These are phyloP conservation scores for Hyles lineata DNA, from an alignment of 2,888 invertebrate genomes.

Conservation along the genomic window DNA sequence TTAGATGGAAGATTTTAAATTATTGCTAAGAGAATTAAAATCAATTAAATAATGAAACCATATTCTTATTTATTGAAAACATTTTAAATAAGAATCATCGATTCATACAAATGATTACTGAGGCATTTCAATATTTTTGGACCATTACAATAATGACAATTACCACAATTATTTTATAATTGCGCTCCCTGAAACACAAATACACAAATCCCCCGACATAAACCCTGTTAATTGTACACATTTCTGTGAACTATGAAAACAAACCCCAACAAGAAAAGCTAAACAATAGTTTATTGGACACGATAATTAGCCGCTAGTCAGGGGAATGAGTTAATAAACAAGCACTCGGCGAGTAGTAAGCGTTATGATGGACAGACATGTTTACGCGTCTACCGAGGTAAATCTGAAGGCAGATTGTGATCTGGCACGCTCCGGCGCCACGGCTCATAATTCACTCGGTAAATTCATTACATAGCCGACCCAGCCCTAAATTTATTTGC, in stretches of 20 bases:
- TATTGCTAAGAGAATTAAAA: too few species aligned
- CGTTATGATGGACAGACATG: conserved; percentile 68
- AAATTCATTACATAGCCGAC: conserved; percentile 79
- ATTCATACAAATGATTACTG: background rate
- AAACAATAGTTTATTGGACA: conserved; percentile 42
- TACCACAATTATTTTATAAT: background rate
- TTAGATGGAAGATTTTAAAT: too few species aligned
- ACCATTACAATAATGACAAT: background rate
- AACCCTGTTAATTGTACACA: background rate
- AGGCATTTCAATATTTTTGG: background rate
- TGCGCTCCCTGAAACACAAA: background rate
- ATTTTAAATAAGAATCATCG: background rate
- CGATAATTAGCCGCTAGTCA: conserved; percentile 39
- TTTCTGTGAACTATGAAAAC: background rate
- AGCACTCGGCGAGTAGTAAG: conserved; percentile 55
- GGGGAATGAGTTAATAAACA: conserved; percentile 59
- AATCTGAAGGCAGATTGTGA: conserved; percentile 70
- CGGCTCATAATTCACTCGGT: conserved; percentile 77
- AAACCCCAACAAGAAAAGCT: conserved; percentile 9
- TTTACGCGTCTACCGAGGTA: conserved; percentile 62
- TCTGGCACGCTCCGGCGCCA: conserved; percentile 73
- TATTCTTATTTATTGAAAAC: too few species aligned
- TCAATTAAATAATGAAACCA: background rate
- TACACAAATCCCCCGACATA: too few species aligned
- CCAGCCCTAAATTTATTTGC: conserved; percentile 82